These are phyloP conservation scores for Melipona beecheii DNA, from an alignment of 2,888 invertebrate genomes.

Conservation along the genomic window DNA sequence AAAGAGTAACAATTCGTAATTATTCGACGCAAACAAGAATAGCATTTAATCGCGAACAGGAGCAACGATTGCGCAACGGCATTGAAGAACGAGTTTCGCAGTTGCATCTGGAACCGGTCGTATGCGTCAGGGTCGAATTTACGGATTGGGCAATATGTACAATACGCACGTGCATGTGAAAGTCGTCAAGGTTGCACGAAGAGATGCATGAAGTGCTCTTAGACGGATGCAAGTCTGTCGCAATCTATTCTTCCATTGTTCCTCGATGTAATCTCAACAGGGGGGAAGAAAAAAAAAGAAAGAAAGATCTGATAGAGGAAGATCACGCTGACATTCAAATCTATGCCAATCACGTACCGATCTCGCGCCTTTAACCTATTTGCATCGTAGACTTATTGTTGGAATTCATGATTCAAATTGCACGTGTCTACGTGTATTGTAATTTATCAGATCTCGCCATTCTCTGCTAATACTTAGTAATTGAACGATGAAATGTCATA, in stretches of 20 bases:
- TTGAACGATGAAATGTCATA: too few species aligned
- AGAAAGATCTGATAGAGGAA: not conserved
- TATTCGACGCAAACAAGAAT: not conserved
- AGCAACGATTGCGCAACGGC: not conserved
- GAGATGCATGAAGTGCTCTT: not conserved
- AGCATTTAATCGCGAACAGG: not conserved
- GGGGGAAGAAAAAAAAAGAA: not conserved
- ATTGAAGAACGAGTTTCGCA: constrained; percentile 23
- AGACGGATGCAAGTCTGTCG: not conserved
- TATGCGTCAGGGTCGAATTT: constrained; percentile 36
- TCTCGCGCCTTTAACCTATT: not conserved
- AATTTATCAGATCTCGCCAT: too few species aligned
- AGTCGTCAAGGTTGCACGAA: constrained; percentile 38
- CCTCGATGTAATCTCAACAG: not conserved
- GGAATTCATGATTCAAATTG: too few species aligned
- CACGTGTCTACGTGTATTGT: too few species aligned
- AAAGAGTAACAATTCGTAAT: not conserved
- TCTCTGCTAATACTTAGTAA: too few species aligned
- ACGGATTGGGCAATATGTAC: constrained; percentile 11
- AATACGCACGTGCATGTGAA: constrained; percentile 16
- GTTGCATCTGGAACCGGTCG: constrained; percentile 17
- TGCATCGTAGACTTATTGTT: too few species aligned
- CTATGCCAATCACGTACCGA: not conserved
- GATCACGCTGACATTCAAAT: not conserved
- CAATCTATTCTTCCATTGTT: constrained; percentile 27